Evolutionary conservation across 2,113 vertebrate genomes (phyloP).

Genomic region (Panurus biarmicus): DNA sequence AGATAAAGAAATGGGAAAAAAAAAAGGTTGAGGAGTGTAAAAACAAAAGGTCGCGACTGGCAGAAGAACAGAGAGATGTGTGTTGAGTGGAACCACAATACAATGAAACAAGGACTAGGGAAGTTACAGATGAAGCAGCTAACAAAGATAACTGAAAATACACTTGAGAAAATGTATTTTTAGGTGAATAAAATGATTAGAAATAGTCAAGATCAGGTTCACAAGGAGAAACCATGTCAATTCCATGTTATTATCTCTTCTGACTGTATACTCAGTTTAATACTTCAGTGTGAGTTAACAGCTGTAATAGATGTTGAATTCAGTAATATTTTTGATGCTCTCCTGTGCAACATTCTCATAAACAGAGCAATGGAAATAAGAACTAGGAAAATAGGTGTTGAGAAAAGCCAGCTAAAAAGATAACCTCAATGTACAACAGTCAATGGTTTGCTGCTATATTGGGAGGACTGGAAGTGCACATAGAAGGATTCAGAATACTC

Average conservation of each 20-base stretch:
- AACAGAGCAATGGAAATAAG: neutral
- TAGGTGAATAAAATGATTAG: neutral
- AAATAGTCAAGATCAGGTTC: neutral
- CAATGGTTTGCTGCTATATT: neutral
- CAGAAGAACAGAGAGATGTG: neutral
- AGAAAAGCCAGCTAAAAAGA: neutral
- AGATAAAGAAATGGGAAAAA: neutral
- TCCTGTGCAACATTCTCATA: neutral
- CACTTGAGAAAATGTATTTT: neutral
- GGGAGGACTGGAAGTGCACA: neutral
- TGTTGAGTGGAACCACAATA: neutral
- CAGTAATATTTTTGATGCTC: neutral
- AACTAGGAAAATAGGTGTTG: neutral
- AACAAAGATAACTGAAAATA: neutral
- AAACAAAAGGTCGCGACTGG: neutral
- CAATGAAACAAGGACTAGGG: neutral
- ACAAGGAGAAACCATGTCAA: neutral
- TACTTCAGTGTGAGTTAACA: neutral
- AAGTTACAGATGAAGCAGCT: neutral
- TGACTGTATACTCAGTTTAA: neutral
- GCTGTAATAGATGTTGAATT: neutral
- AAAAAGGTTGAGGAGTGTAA: neutral
- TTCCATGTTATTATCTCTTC: neutral
- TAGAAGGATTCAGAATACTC: neutral
- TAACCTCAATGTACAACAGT: neutral